Evolutionary conservation across 2,797 vertebrate genomes (phyloP).

Genomic region (Pseudochaenichthys georgianus): DNA sequence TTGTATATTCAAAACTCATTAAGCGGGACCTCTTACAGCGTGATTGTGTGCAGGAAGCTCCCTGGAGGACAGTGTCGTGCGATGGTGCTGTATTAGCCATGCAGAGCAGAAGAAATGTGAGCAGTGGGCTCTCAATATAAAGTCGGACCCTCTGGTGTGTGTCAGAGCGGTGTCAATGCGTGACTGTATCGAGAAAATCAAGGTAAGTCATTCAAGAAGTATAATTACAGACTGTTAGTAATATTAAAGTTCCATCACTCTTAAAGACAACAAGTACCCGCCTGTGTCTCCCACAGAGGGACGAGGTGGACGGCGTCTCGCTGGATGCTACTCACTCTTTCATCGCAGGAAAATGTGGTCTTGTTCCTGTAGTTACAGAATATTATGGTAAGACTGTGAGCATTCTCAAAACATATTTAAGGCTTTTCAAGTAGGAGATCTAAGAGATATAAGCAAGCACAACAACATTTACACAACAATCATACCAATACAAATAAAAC

Average conservation of each 20-base stretch:
- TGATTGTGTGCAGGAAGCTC: slow-evolving; percentile 87
- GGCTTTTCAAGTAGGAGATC: neutral
- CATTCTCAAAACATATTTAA: neutral
- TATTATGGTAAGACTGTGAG: slow-evolving; percentile 87
- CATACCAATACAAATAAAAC: no score
- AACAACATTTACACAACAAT: no score
- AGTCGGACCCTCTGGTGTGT: slow-evolving; percentile 91
- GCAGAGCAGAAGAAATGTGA: slow-evolving; percentile 93
- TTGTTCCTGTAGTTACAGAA: slow-evolving; percentile 91
- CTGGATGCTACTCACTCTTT: slow-evolving; percentile 92
- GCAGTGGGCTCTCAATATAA: slow-evolving; percentile 91
- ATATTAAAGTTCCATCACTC: neutral
- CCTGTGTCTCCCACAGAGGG: slow-evolving; percentile 78
- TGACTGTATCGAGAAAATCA: slow-evolving; percentile 92
- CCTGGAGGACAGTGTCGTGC: slow-evolving; percentile 91
- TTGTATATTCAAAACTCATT: neutral
- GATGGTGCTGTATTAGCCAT: slow-evolving; percentile 94
- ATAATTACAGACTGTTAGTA: neutral
- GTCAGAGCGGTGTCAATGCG: slow-evolving; percentile 88
- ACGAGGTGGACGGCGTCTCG: slow-evolving; percentile 91
- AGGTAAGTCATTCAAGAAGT: slow-evolving; percentile 75
- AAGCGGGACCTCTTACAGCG: neutral
- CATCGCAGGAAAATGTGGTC: slow-evolving; percentile 90
- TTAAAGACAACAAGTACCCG: neutral
- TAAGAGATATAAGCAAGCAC: no score